Evolutionary conservation across 2,113 vertebrate species (phyloP).

Genomic region (Psettodes erumei): DNA sequence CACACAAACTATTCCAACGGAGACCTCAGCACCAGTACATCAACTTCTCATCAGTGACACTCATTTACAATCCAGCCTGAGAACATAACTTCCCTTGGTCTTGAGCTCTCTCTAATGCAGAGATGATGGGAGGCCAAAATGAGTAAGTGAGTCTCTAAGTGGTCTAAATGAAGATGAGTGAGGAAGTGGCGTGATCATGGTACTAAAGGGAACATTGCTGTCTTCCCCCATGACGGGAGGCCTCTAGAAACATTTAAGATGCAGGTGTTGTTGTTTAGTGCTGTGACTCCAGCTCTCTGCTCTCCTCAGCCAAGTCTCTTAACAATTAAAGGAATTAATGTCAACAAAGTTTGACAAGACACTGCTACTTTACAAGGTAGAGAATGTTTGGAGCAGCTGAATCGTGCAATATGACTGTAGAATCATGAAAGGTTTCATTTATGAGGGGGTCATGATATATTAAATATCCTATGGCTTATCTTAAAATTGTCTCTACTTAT

Average conservation of each 20-base stretch:
- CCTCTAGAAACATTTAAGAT: constrained; percentile 65
- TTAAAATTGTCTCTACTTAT: no score
- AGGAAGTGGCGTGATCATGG: constrained; percentile 38
- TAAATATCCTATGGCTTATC: no score
- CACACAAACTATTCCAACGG: constrained; percentile 3
- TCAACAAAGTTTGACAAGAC: neutral
- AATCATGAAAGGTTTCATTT: no score
- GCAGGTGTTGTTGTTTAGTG: constrained; percentile 59
- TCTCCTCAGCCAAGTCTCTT: neutral
- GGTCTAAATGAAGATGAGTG: constrained; percentile 83
- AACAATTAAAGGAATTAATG: constrained; percentile 19
- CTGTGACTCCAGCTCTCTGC: constrained; percentile 1
- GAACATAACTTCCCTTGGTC: constrained; percentile 22
- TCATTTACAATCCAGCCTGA: constrained; percentile 32
- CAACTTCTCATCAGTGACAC: constrained; percentile 42
- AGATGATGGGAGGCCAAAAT: constrained; percentile 49
- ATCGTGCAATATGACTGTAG: neutral
- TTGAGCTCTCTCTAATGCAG: constrained; percentile 30
- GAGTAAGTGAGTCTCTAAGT: constrained; percentile 53
- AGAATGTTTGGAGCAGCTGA: neutral
- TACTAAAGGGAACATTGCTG: constrained; percentile 68
- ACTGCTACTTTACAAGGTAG: neutral
- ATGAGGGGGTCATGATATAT: no score
- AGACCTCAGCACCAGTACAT: constrained; percentile 22
- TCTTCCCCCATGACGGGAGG: constrained; percentile 37